A percentile compares a stretch with the other conserved stretches of the same genome.
Conservation (phyloP, 2,113 vertebrate species). For the Beaufortia kweichowensis region DNA sequence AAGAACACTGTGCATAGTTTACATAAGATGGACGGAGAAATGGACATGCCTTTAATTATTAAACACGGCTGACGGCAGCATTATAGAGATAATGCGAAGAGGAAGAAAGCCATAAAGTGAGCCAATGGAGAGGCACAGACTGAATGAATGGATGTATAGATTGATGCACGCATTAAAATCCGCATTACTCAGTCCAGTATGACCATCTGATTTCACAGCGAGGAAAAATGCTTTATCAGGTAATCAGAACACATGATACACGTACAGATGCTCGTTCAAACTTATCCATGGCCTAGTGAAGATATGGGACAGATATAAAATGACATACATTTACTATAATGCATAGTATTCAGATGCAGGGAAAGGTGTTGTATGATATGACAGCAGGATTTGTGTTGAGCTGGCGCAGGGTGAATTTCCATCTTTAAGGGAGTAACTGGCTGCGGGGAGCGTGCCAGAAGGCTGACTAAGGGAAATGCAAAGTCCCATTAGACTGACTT, state of each 20-base stretch:
- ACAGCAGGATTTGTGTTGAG: slow-evolving; percentile 60
- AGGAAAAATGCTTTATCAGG: slow-evolving; percentile 7
- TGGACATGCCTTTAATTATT: slow-evolving; percentile 77
- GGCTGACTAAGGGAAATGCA: slow-evolving; percentile 69
- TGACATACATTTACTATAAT: not conserved
- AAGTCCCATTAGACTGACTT: slow-evolving; percentile 31
- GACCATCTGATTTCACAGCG: slow-evolving; percentile 9
- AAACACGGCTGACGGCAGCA: slow-evolving; percentile 77
- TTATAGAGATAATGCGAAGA: slow-evolving; percentile 78
- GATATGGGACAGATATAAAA: not conserved
- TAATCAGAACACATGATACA: slow-evolving; percentile 4
- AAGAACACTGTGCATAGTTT: slow-evolving; percentile 69
- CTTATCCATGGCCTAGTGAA: slow-evolving; percentile 15
- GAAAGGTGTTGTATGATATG: slow-evolving; percentile 57
- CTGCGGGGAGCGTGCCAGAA: slow-evolving; percentile 64
- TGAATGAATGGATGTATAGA: slow-evolving; percentile 50
- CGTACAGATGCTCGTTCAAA: slow-evolving; percentile 2
- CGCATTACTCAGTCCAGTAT: slow-evolving; percentile 19
- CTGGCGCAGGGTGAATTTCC: slow-evolving; percentile 60
- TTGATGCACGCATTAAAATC: slow-evolving; percentile 49
- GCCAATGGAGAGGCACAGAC: slow-evolving; percentile 58
- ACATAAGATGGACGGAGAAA: slow-evolving; percentile 72
- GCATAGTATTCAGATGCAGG: slow-evolving; percentile 47
- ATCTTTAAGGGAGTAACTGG: slow-evolving; percentile 65
- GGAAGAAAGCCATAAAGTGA: slow-evolving; percentile 73